Evolutionary conservation across 2,113 vertebrate species (phyloP), one percentile per base, ranked within the genome.

Genomic region (Mastomys natalensis): DNA sequence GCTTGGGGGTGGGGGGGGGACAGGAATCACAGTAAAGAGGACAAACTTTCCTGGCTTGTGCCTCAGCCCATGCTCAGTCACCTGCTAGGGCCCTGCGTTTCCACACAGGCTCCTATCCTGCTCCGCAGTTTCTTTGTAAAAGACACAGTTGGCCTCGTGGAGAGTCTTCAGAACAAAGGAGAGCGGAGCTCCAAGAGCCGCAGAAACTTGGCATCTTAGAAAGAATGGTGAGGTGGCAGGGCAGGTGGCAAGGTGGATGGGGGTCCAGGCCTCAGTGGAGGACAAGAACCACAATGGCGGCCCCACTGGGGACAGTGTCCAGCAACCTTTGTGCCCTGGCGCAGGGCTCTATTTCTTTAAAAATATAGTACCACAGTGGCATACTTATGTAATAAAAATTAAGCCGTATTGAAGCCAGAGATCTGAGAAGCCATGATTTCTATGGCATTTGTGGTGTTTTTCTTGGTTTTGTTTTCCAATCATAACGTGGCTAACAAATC

Each of bases 121-220:
- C 90, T 97, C 97, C 94, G n/a, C 89, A 90, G 90, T 98, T 97
- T 97, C 97, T 98, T 97, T 98, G 97, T 97, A 86, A 86, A 98
- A 97, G 97, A 97, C 88, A 91, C 96, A 97, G 97, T 97, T 96
- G 97, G 97, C 93, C 96, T 89, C 97, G 53, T 34, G 3, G 87
- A 91, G 90, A 31, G 93, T 97, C 98, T 97, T 96, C 95, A 8
- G 87, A 98, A 98, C 97, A 98, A 98, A 98, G 98, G 95, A 95
- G 97, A 98, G 97, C 96, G 92, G 29, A 85, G 95, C 24, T 97
- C 88, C 51, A 48, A 93, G 96, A 81, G 66, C 93, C 94, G 85
- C 26, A 26, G 58, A 11, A 80, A 66, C 55, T 58, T 60, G 74
- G 81, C 87, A 37, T 45, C 95, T 80, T 77, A 31, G 89, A 55